These are phyloP conservation scores for Eilema sororculum DNA, from an alignment of 2,888 invertebrate genomes.

Conservation along the genomic window DNA sequence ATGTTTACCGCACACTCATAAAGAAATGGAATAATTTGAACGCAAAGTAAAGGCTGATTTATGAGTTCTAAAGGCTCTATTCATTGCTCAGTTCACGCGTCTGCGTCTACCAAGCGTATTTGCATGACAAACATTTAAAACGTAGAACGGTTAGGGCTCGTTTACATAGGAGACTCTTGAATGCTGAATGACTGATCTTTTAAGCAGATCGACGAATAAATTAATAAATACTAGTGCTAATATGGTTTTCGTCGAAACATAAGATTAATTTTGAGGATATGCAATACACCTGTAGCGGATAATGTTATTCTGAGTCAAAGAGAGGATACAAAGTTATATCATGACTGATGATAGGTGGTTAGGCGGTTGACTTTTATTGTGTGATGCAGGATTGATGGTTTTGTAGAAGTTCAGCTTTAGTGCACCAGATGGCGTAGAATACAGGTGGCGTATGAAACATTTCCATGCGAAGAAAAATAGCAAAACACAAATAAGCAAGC, in stretches of 20 bases:
- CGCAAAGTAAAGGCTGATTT: constrained; percentile 55
- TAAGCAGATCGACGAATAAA: not conserved
- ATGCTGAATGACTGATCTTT: not conserved
- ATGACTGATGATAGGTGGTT: too few species aligned
- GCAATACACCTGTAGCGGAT: too few species aligned
- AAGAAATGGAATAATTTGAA: constrained; percentile 50
- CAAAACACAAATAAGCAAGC: too few species aligned
- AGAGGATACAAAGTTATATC: too few species aligned
- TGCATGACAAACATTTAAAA: constrained; percentile 66
- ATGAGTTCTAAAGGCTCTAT: constrained; percentile 48
- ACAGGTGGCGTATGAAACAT: not conserved
- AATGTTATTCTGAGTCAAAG: too few species aligned
- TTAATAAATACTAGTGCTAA: not conserved
- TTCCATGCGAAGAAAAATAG: too few species aligned
- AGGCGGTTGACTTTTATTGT: not conserved
- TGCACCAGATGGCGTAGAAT: not conserved
- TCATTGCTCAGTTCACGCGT: constrained; percentile 56
- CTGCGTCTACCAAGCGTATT: constrained; percentile 58
- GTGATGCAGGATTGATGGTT: not conserved
- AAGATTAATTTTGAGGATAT: too few species aligned
- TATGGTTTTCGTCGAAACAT: too few species aligned
- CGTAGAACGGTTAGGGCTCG: constrained; percentile 30
- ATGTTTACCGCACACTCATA: constrained; percentile 31
- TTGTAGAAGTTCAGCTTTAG: not conserved
- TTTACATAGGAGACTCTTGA: constrained; percentile 14